Conservation (phyloP, 2,888 invertebrate species). For the Acronicta psi region DNA sequence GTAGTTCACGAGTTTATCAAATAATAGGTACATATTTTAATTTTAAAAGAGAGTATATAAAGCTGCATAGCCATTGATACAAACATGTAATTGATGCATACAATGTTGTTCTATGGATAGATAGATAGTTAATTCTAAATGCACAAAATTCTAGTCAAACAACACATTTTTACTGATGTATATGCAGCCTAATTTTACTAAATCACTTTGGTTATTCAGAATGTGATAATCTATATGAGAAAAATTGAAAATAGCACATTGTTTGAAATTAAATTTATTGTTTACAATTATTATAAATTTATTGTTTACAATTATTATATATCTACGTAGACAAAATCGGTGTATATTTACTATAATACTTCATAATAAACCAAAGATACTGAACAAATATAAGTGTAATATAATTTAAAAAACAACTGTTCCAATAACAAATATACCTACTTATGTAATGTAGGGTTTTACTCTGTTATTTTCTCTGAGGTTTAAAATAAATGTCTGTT, state of each 20-base stretch:
- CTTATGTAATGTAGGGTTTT: slow-evolving; percentile 69
- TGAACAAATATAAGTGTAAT: slow-evolving; percentile 52
- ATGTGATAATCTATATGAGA: slow-evolving; percentile 44
- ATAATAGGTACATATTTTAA: slow-evolving; percentile 31
- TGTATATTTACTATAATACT: slow-evolving; percentile 54
- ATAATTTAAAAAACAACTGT: slow-evolving; percentile 60
- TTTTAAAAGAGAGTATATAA: slow-evolving; percentile 27
- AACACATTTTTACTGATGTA: slow-evolving; percentile 20
- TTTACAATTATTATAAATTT: slow-evolving; percentile 35
- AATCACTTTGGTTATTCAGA: slow-evolving; percentile 40
- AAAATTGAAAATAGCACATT: slow-evolving; percentile 40
- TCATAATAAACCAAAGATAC: slow-evolving; percentile 52
- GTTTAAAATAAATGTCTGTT: slow-evolving; percentile 88
- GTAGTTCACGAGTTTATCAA: slow-evolving; percentile 52
- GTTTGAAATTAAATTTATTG: slow-evolving; percentile 52
- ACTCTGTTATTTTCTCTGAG: slow-evolving; percentile 84
- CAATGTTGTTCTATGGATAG: slow-evolving; percentile 11
- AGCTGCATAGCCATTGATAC: slow-evolving; percentile 28
- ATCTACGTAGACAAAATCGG: slow-evolving; percentile 43
- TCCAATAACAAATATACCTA: slow-evolving; percentile 65
- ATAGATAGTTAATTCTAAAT: slow-evolving; percentile 14
- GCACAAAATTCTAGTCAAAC: slow-evolving; percentile 21
- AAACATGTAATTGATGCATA: slow-evolving; percentile 16
- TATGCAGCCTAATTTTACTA: slow-evolving; percentile 38
- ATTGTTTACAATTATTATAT: slow-evolving; percentile 45